Evolutionary conservation across 2,113 vertebrate species (phyloP), one percentile per base, ranked within the genome.

Genomic region (Pitta sordida): DNA sequence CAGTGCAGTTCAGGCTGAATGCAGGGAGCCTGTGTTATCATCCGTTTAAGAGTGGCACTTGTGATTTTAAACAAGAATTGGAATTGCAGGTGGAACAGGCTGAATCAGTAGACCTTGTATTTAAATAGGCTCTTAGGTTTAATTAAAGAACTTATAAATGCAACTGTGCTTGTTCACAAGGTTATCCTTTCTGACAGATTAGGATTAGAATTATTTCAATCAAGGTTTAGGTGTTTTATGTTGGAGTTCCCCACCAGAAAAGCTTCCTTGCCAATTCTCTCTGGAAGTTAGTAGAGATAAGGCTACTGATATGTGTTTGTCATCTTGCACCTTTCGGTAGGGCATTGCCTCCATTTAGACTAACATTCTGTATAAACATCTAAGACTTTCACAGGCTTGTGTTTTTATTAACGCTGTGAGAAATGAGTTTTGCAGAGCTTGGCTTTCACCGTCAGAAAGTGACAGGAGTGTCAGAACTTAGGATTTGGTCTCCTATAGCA

Each of bases 221-320:
- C 29, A 51, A 48, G 7, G 12, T 65, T 81, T 87, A 32, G 6
- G 11, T 58, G 43, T n/a, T 59, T 73, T 71, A 49, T 19, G 18
- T 55, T 43, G 34, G 5, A 5, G 11, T 27, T n/a, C 4, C 3
- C 11, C 4, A 2, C 11, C 10, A 5, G 29, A 23, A 10, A 32
- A 46, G 20, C 7, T 76, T 39, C 26, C 32, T 52, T 13, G 11
- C n/a, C 2, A 2, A 7, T 76, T 58, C 22, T 65, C 30, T 26
- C 15, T 77, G 29, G 37, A 70, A 46, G 32, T 18, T 59, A 18
- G 11, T 36, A 27, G 27, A 80, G 44, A 32, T 44, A 39, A 59
- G 6, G n/a, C 24, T 24, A 13, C 14, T 71, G 41, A 36, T 29
- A 20, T 2, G 49, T 77, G 14, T 52, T 79, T 94, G 14, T 76